Percentiles rank a stretch among this genome's conserved stretches.
These are phyloP conservation scores for Neolamprologus cancellatus DNA, from an alignment of 2,113 vertebrate species.

Conservation along the genomic window DNA sequence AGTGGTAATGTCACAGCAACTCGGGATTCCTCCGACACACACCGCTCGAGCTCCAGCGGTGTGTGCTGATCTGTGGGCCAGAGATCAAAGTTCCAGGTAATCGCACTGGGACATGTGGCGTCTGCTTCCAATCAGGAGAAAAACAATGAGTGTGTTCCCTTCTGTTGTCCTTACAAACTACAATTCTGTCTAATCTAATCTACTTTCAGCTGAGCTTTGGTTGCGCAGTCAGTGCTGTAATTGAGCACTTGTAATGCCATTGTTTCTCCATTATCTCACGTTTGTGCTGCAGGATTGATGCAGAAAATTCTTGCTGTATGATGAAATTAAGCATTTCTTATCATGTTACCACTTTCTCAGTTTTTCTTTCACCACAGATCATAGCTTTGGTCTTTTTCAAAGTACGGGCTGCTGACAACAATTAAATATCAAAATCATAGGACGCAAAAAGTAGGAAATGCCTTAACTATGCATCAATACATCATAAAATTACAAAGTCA, in stretches of 20 bases:
- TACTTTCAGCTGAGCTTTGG: neutral
- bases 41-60: accelerated
- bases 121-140: slow-evolving; percentile 28
- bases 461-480: neutral
- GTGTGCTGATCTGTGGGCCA: neutral
- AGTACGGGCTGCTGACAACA: neutral
- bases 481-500: neutral
- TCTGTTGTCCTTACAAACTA: neutral
- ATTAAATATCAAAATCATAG: neutral
- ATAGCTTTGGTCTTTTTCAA: neutral
- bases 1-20: neutral
- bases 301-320: neutral
- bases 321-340: neutral
- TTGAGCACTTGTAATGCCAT: neutral
- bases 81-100: neutral
- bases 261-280: neutral
- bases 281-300: neutral
- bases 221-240: neutral
- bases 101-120: neutral
- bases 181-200: neutral
- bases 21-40: neutral
- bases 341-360: neutral
- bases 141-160: neutral
- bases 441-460: neutral
- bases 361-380: neutral